These are phyloP conservation scores for Myrmecobius fasciatus DNA, from an alignment of 2,113 vertebrate genomes.

Conservation along the genomic window DNA sequence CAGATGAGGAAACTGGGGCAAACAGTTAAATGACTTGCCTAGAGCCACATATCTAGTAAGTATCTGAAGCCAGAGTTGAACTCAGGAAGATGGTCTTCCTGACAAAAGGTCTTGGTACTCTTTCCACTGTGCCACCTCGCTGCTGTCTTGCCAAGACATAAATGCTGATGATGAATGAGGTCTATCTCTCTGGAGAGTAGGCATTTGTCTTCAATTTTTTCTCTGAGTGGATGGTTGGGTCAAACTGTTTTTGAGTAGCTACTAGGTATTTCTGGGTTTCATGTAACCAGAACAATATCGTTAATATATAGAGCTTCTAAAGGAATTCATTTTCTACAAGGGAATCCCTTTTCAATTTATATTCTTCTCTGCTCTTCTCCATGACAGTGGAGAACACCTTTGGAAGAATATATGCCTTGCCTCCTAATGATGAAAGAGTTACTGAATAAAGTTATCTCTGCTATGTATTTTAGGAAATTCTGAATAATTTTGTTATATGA, in stretches of 20 bases:
- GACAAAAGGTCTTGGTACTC: background rate
- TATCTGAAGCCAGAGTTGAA: no score
- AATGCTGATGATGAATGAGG: background rate
- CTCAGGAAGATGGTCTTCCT: background rate
- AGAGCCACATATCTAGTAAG: background rate
- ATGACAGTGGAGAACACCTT: background rate
- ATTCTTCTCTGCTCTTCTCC: background rate
- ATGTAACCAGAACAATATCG: background rate
- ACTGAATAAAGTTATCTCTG: background rate
- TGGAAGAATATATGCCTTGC: background rate
- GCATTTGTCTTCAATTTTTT: background rate
- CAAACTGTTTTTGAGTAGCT: background rate
- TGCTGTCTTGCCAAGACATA: background rate
- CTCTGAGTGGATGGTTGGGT: background rate
- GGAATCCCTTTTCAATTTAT: background rate
- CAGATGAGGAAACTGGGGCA: no score
- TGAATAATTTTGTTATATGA: background rate
- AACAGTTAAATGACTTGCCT: no score
- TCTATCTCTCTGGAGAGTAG: background rate
- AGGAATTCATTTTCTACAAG: background rate
- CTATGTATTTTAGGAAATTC: background rate
- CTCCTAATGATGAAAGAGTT: background rate
- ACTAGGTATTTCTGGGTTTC: background rate
- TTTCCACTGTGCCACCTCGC: no score
- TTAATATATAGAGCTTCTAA: background rate